Base-by-base conservation (phyloP, 1,140 invertebrate genomes). In the Himalopsyche phryganea region DNA sequence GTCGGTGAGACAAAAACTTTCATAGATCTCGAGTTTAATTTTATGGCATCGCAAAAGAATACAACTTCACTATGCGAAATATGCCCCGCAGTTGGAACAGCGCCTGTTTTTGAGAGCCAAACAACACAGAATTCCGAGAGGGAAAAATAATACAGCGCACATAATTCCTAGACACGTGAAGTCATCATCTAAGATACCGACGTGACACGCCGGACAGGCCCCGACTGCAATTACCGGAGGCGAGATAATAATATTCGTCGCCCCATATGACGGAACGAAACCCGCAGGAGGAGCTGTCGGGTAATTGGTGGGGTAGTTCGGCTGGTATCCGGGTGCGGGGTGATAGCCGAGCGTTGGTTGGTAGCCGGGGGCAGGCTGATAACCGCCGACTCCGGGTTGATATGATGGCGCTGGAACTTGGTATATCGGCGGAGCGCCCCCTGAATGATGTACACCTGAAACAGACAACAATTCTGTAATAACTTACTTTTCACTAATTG, bases 141-240 rank as follows among this genome's bases (percentile, higher is more conserved):
- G 91, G 66, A 94, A 94, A 72, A 90, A 92, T 23, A 91, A 76
- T 58, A 94, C 91, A 13, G 90, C 90, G 74, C 90, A 92, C 10
- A 88, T 74, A 14, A 94, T 79, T 53, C 90, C 91, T 7, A 90
- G 74, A 66, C 88, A 90, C 1, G 89, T 89, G 68, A 86, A 90
- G 70, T 91, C 89, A 69, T 93, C 90, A 76, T 92, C 89, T 23
- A 94, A 73, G 23, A 91, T 81, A 14, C 91, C 91, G 52, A 92
- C 87, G 65, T 89, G 78, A 71, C 91, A 93, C 6, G 87, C 86
- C 38, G 91, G 91, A 74, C 91, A 93, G 9, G 84, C 86, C 2
- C 90, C 89, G 9, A 91, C 84, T 0, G 73, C 69, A 13, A 77
- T 72, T 5, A 77, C 76, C 1, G 73, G 71, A 3, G 74, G 74